Evolutionary conservation across 2,113 vertebrate genomes (phyloP).

Genomic region (Oryzias woworae): DNA sequence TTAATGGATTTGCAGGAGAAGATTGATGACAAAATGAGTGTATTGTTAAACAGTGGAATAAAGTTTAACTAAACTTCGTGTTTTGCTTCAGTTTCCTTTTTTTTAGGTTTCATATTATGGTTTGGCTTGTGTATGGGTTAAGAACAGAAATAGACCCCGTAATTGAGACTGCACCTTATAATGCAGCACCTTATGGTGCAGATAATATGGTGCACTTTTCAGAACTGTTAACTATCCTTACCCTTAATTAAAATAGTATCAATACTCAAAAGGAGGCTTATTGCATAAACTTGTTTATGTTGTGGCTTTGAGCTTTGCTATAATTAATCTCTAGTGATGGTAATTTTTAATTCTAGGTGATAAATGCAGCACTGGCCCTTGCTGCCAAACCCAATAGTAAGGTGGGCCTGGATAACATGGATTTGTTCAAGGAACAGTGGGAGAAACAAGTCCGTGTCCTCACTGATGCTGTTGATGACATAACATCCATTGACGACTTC

Average conservation of each 20-base stretch:
- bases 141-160: too few species aligned
- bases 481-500: conserved; percentile 99
- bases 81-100: too few species aligned
- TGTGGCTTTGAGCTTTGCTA: conserved; percentile 46
- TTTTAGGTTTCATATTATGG: too few species aligned
- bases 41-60: too few species aligned
- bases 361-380: conserved; percentile 95
- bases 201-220: conserved; percentile 22
- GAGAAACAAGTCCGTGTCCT: conserved; percentile 96
- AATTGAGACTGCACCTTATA: too few species aligned
- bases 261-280: conserved; percentile 24
- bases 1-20: too few species aligned
- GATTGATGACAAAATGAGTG: too few species aligned
- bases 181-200: too few species aligned
- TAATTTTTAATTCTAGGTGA: conserved; percentile 87
- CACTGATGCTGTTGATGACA: conserved; percentile 97
- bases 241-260: conserved; percentile 17
- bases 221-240: conserved; percentile 46
- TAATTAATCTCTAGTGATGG: conserved; percentile 63
- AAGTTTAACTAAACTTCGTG: too few species aligned
- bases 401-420: conserved; percentile 98
- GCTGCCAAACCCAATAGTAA: conserved; percentile 99
- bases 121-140: too few species aligned
- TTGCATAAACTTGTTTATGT: conserved; percentile 53
- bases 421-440: conserved; percentile 98